These are phyloP conservation scores for Halesus radiatus DNA, from an alignment of 1,140 invertebrate species.

Conservation along the genomic window DNA sequence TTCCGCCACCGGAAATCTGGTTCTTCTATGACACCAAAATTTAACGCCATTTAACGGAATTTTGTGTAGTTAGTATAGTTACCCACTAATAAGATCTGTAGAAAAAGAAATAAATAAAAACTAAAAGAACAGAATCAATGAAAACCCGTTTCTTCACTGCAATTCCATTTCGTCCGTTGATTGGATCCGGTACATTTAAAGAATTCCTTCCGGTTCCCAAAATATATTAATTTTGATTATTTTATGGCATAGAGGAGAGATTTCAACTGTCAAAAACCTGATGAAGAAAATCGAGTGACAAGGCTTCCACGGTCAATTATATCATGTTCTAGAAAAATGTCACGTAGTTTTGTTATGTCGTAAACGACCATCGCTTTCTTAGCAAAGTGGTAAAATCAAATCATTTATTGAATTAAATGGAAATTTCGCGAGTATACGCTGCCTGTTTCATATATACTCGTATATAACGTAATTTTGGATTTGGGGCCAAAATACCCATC, in stretches of 20 bases:
- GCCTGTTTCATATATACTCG: too few species aligned
- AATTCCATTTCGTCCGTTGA: neutral
- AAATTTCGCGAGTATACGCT: too few species aligned
- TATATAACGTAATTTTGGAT: too few species aligned
- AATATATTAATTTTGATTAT: neutral
- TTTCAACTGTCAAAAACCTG: neutral
- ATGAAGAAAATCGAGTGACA: neutral
- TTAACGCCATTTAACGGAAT: too few species aligned
- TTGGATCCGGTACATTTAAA: neutral
- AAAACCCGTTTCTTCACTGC: neutral
- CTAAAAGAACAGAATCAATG: neutral
- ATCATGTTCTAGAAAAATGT: slow-evolving; percentile 14
- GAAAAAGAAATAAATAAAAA: neutral
- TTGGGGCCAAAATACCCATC: too few species aligned
- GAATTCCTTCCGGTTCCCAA: slow-evolving; percentile 5
- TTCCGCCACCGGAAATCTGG: too few species aligned
- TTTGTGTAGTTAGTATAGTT: neutral
- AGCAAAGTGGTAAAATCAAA: neutral
- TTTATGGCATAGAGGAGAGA: neutral
- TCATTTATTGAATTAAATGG: neutral
- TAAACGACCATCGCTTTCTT: neutral
- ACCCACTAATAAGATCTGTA: neutral
- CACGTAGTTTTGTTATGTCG: neutral
- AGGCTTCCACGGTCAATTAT: slow-evolving; percentile 10
- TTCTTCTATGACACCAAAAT: too few species aligned